Percentiles rank a stretch among this genome's conserved stretches.
Evolutionary conservation across 1,140 invertebrate genomes (phyloP).

Genomic region (Alviniconcha marisindica): DNA sequence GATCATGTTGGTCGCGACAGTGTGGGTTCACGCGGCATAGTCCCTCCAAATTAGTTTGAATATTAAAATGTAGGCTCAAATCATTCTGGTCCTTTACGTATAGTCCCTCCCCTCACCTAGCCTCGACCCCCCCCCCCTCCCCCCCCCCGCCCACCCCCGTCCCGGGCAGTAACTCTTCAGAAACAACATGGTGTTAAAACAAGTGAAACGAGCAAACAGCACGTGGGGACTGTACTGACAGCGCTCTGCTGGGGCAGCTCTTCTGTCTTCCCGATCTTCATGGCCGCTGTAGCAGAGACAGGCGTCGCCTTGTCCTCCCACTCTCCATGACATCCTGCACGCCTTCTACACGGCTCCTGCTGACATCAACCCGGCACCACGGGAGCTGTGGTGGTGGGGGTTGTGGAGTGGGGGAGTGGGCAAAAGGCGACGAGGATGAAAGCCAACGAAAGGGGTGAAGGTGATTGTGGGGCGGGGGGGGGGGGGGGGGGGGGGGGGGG

Average conservation of each 20-base stretch:
- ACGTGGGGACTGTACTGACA: too few species aligned
- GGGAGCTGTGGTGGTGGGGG: neutral
- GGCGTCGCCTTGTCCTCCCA: neutral
- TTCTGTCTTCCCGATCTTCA: too few species aligned
- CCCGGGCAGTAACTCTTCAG: too few species aligned
- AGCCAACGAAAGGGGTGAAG: neutral
- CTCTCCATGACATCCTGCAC: neutral
- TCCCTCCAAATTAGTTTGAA: too few species aligned
- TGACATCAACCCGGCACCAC: neutral
- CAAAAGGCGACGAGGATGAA: neutral
- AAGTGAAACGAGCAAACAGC: too few species aligned
- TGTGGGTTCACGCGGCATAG: too few species aligned
- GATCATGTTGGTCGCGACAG: too few species aligned
- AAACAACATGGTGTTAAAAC: too few species aligned
- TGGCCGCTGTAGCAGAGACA: too few species aligned
- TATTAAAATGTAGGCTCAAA: too few species aligned
- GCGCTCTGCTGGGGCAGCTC: too few species aligned
- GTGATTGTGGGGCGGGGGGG: neutral
- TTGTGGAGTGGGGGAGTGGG: neutral
- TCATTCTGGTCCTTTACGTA: too few species aligned
- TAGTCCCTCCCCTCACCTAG: neutral
- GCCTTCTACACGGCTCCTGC: neutral
- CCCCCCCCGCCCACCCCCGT: slow-evolving; percentile 16
- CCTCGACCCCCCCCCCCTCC: neutral
- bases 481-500: neutral